These are phyloP conservation scores for Ceratosolen solmsi DNA, from an alignment of 1,140 invertebrate species.

Conservation along the genomic window DNA sequence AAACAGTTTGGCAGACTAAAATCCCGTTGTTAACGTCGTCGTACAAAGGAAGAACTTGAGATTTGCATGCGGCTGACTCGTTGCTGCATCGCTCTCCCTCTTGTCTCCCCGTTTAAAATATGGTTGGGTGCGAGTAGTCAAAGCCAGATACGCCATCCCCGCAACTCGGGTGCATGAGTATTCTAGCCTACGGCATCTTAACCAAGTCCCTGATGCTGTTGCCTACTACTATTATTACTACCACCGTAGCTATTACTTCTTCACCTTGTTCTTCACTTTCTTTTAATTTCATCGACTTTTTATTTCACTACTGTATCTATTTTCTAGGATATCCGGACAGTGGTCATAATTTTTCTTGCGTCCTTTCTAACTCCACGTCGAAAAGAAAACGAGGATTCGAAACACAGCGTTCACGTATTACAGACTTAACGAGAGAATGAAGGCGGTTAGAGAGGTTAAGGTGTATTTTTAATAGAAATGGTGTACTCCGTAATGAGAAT, in stretches of 20 bases:
- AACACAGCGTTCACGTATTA: background rate
- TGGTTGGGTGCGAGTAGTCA: constrained; percentile 37
- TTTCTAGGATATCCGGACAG: background rate
- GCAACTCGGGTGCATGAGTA: background rate
- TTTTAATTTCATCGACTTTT: background rate
- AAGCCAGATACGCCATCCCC: constrained; percentile 28
- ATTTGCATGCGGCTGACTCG: constrained; percentile 39
- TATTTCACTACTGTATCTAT: background rate
- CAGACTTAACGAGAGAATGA: background rate
- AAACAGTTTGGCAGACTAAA: constrained; percentile 35
- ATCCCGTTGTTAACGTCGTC: constrained; percentile 21
- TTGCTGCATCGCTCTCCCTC: background rate
- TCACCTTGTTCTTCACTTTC: background rate
- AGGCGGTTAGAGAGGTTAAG: background rate
- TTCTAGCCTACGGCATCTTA: background rate
- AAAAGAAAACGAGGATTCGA: background rate
- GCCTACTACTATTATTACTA: too few species aligned
- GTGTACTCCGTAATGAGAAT: constrained; percentile 5
- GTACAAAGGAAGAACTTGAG: constrained; percentile 37
- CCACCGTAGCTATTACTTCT: background rate
- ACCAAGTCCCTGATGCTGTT: background rate
- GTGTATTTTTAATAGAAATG: constrained; percentile 17
- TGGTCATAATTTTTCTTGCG: background rate
- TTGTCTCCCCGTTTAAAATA: constrained; percentile 13
- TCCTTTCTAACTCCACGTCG: background rate